Evolutionary conservation across 1,140 invertebrate species (phyloP).

Genomic region (Agraylea sexmaculata): DNA sequence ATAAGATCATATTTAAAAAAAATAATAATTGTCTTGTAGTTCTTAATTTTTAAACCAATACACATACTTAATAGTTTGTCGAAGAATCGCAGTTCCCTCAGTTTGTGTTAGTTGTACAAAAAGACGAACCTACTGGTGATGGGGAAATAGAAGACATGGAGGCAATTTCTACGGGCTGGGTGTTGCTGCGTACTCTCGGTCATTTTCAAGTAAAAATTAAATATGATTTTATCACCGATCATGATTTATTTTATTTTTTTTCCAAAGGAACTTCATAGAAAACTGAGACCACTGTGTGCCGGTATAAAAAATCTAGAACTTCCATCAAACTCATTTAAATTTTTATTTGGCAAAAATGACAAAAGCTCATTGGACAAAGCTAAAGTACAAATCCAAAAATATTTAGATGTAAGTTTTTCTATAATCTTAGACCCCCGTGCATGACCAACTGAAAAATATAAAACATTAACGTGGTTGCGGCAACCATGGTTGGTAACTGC

Average conservation of each 20-base stretch:
- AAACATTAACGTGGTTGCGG: too few relatives aligned
- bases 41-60: background rate
- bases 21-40: background rate
- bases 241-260: constrained; percentile 13
- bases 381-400: constrained; percentile 71
- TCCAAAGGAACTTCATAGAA: constrained; percentile 69
- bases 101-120: constrained; percentile 73
- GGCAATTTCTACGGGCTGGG: constrained; percentile 69
- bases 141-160: constrained; percentile 41
- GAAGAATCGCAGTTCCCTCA: constrained; percentile 69
- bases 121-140: constrained; percentile 45
- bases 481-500: too few relatives aligned
- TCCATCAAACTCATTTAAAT: constrained; percentile 65
- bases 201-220: constrained; percentile 52
- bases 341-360: constrained; percentile 68
- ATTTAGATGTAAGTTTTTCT: constrained; percentile 64
- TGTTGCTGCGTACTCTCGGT: constrained; percentile 65
- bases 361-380: constrained; percentile 68
- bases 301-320: constrained; percentile 70
- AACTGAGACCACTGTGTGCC: constrained; percentile 67
- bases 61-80: constrained; percentile 40
- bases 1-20: constrained; percentile 12
- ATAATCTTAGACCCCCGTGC: too few relatives aligned
- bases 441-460: too few relatives aligned
- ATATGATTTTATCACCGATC: background rate